Evolutionary conservation across 2,113 vertebrate species (phyloP), one percentile per base, ranked within the genome.

Genomic region (Calidris pygmaea): DNA sequence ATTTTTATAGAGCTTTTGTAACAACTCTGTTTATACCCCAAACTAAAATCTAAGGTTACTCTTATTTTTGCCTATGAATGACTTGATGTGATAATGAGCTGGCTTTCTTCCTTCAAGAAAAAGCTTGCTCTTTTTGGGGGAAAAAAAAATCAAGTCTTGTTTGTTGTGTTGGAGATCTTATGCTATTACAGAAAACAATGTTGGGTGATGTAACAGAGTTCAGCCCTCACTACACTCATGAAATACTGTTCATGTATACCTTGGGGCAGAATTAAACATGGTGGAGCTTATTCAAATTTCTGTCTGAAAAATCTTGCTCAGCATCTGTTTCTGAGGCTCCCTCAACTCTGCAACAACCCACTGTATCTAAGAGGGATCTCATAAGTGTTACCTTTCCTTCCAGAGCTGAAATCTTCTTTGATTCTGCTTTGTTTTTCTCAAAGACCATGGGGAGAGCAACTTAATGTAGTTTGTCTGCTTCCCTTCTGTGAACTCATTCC

Each of bases 1-100:
- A 9, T 67, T 96, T 90, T 93, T 87, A 82, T 18, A 35, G 66
- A 71, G 59, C 37, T 97, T 93, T 94, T 80, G 55, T 83, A 96
- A 96, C 48, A 93, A 18, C 29, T n/a, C 27, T 88, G 72, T 81
- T 81, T 63, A 41, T 71, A 73, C 39, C 27, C 72, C 14, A 32
- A 87, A 55, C 32, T 67, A 70, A 85, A 63, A 71, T 58, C 16
- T 59, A 43, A 3, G 21, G 34, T 79, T 70, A 75, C 32, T 78
- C 37, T 96, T 55, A 26, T 35, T 95, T 88, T 82, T 71, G 22
- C 24, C 18, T 72, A 1, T 5, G 26, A 76, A 34, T 58, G 45
- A 32, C 78, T 94, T 70, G 23, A 30, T 34, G 81, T 34, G 53
- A 76, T 18, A 58, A 15, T 19, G 70, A 66, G 4, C 12, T 72